These are phyloP conservation scores for Drosophila carrolli DNA, from an alignment of 1,140 invertebrate species.

Conservation along the genomic window DNA sequence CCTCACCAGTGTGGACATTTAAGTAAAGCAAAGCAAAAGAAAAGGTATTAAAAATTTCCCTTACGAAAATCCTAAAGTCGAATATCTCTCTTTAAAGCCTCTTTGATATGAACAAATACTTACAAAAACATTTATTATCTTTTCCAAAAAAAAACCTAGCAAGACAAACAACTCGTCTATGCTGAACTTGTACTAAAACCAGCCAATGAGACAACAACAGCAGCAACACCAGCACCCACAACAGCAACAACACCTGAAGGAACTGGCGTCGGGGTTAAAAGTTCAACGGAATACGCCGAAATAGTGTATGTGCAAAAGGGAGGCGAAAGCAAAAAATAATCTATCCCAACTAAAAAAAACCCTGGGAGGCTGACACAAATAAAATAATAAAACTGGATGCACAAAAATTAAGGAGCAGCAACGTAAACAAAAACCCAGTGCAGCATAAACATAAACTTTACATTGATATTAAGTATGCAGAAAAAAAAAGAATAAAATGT, in stretches of 20 bases:
- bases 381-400: constrained; percentile 26
- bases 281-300: constrained; percentile 87
- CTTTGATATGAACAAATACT: neutral
- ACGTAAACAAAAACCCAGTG: constrained; percentile 50
- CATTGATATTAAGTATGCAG: constrained; percentile 46
- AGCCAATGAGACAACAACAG: constrained; percentile 77
- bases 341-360: constrained; percentile 21
- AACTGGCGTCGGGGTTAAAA: constrained; percentile 79
- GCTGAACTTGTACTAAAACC: constrained; percentile 86
- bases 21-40: constrained; percentile 56
- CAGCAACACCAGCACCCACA: constrained; percentile 76
- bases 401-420: constrained; percentile 32
- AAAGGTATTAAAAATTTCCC: constrained; percentile 61
- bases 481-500: constrained; percentile 43
- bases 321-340: constrained; percentile 62
- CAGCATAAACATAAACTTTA: constrained; percentile 61
- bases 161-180: constrained; percentile 86
- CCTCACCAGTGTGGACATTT: constrained; percentile 81
- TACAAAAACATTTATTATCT: neutral
- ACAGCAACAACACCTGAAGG: constrained; percentile 45
- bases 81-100: neutral
- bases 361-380: constrained; percentile 63
- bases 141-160: constrained; percentile 29
- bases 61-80: neutral
- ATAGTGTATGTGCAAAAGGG: constrained; percentile 85